Evolutionary conservation across 2,888 invertebrate genomes (phyloP).

Genomic region (Spicauda simplicius): DNA sequence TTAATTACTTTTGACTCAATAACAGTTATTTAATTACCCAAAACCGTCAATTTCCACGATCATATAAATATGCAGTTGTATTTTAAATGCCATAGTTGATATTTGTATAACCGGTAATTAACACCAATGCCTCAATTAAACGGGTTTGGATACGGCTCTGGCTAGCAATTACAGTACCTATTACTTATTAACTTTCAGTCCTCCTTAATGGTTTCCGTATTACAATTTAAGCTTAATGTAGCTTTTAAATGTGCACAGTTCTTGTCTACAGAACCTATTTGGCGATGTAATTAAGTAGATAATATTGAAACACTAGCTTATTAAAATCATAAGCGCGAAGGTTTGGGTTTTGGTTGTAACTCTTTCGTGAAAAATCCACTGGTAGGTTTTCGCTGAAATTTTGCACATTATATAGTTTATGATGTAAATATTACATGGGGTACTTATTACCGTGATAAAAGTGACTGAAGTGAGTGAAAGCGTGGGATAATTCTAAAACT

Average conservation of each 20-base stretch:
- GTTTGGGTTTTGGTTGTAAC: too few relatives aligned
- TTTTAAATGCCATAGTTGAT: background rate
- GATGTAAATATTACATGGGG: too few relatives aligned
- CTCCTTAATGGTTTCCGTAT: constrained; percentile 71
- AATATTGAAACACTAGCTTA: too few relatives aligned
- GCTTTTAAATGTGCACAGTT: constrained; percentile 53
- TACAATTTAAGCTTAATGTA: constrained; percentile 58
- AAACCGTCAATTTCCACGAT: background rate
- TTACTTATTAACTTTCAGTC: constrained; percentile 74
- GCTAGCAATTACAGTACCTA: constrained; percentile 64
- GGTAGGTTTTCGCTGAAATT: too few relatives aligned
- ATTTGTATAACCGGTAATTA: background rate
- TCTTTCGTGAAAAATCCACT: too few relatives aligned
- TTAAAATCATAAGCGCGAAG: too few relatives aligned
- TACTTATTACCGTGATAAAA: too few relatives aligned
- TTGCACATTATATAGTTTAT: too few relatives aligned
- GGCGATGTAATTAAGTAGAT: background rate
- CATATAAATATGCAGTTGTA: background rate
- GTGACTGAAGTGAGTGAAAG: too few relatives aligned
- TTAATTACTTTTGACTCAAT: background rate
- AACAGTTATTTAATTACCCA: background rate
- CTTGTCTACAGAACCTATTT: background rate
- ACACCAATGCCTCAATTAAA: constrained; percentile 1
- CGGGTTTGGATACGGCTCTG: constrained; percentile 53
- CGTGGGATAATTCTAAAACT: too few relatives aligned